phyloP scores from a whole-genome alignment of 2,797 vertebrate genomes.

The Eurystomus glaucurus region DNA sequence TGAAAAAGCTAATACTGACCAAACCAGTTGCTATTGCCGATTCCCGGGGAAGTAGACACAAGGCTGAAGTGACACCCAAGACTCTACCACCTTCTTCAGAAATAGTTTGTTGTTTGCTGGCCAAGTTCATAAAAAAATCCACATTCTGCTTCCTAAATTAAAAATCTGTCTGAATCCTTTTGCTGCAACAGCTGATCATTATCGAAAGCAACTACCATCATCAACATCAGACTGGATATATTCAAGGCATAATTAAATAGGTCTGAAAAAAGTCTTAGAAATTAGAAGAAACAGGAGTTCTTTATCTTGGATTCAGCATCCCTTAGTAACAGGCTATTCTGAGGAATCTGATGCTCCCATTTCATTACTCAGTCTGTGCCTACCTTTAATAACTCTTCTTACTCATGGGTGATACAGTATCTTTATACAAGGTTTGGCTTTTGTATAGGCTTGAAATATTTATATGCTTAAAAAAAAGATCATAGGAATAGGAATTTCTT shows the following conservation, averaged over 20 bases:
- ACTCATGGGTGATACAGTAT: neutral
- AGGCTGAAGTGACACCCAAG: neutral
- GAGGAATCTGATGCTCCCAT: slow-evolving; percentile 27
- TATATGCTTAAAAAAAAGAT: neutral
- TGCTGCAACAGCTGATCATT: slow-evolving; percentile 42
- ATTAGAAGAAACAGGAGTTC: slow-evolving; percentile 27
- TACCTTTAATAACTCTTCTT: slow-evolving; percentile 58
- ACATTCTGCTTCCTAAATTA: slow-evolving; percentile 13
- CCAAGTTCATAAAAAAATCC: neutral
- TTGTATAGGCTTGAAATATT: slow-evolving; percentile 54
- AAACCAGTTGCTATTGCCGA: neutral
- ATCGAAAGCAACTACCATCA: slow-evolving; percentile 38
- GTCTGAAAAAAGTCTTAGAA: slow-evolving; percentile 20
- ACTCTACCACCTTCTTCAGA: neutral
- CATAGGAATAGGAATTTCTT: slow-evolving; percentile 20
- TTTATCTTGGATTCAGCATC: slow-evolving; percentile 50
- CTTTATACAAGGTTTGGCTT: slow-evolving; percentile 52
- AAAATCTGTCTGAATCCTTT: slow-evolving; percentile 7
- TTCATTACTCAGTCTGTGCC: slow-evolving; percentile 20
- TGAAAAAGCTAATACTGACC: neutral
- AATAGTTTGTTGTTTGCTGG: neutral
- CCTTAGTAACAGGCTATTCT: slow-evolving; percentile 60
- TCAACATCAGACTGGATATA: slow-evolving; percentile 20
- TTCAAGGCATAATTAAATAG: slow-evolving; percentile 35
- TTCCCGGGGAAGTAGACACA: neutral